Base-by-base conservation (phyloP, 2,888 invertebrate genomes). In the Exephanes ischioxanthus region DNA sequence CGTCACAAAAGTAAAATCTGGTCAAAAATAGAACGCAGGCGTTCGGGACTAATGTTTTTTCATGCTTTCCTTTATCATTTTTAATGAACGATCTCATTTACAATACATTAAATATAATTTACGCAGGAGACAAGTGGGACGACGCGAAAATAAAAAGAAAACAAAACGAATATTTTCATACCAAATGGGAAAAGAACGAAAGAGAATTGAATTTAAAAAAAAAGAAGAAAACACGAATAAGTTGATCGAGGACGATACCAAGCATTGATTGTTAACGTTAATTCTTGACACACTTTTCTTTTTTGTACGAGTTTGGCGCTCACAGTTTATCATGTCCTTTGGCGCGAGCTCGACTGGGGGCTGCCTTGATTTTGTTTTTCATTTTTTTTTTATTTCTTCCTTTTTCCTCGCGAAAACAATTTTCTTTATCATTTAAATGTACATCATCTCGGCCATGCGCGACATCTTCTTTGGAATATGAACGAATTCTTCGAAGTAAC, bases 391-490 rank as follows among this genome's bases (percentile, higher is more conserved):
- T 9, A 41, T 41, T 9, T 16, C 26, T 16, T 55, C 9, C 7
- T 30, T 41, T 37, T 55, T 72, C 33, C 6, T 58, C 22, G 58
- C 58, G 33, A 58, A 37, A 41, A 53, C 61, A n/a, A 33, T 16
- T 63, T 63, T 14, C 2, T 33, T 63, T n/a, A 55, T 82, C 81
- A 83, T 96, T 95, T 95, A 98, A 94, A 98, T 98, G 94, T 99
- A 99, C 99, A 99, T 99, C 98, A 98, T 98, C 95, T 99, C 98
- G 84, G 99, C 99, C 99, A 99, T 99, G 82, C 97, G 96, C 70
- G 98, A 98, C 99, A 99, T 99, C 94, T 99, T 99, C 94, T 98
- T 98, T 88, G 99, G 99, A 95, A 99, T 98, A 95, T 99, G 97
- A 89, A 99, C 98, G 95, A 98, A 97, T 87, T 98, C 97, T 94